Percentiles rank a stretch among this genome's conserved stretches.
phyloP scores from a whole-genome alignment of 1,140 invertebrate species.

The Heliconius hermathena region DNA sequence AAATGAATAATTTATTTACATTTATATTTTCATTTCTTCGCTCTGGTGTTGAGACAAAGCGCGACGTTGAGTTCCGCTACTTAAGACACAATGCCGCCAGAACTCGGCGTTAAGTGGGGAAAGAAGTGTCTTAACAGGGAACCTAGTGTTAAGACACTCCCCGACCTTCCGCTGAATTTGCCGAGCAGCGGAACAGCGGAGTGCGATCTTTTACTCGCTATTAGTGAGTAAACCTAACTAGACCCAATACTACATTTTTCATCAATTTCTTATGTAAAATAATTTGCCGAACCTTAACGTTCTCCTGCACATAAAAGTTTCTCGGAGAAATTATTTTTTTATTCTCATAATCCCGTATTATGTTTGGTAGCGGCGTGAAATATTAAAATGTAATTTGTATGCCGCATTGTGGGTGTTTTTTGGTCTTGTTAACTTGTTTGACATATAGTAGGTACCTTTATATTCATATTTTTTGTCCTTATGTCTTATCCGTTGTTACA shows the following conservation, averaged over 20 bases:
- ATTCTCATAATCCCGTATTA: constrained; percentile 35
- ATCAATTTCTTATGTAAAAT: neutral
- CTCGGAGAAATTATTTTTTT: constrained; percentile 45
- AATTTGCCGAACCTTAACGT: constrained; percentile 15
- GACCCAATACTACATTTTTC: neutral
- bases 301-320: constrained; percentile 23
- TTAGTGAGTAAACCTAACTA: no score
- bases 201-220: no score
- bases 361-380: constrained; percentile 36
- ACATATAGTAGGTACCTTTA: neutral
- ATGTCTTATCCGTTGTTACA: neutral
- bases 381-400: constrained; percentile 46
- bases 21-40: no score
- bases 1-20: no score
- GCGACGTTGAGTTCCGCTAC: no score
- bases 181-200: neutral
- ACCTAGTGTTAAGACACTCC: neutral
- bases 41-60: no score
- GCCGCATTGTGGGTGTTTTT: constrained; percentile 26
- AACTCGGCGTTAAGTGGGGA: no score
- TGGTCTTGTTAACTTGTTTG: neutral
- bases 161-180: neutral
- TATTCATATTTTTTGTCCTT: neutral
- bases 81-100: no score
- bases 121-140: neutral